Evolutionary conservation across 2,113 vertebrate species (phyloP).

Genomic region (Cryptomyrus ogoouensis): DNA sequence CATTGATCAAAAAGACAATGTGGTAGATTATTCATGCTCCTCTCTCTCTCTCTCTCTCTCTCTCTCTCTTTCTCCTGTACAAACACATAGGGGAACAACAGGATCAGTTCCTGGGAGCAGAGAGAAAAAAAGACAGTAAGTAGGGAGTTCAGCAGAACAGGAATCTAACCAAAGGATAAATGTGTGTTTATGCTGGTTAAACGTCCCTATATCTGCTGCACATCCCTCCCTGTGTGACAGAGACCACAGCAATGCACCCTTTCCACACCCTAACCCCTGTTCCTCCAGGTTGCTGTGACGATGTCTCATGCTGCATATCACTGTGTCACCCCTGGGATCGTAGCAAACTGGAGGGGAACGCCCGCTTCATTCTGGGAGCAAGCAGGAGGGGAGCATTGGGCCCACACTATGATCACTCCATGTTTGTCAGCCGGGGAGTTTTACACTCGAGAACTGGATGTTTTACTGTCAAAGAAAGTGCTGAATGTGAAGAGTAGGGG

Average conservation of each 20-base stretch:
- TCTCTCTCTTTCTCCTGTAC: background rate
- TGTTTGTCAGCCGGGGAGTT: background rate
- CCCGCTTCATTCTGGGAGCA: background rate
- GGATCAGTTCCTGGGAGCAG: background rate
- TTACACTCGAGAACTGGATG: background rate
- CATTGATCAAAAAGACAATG: conserved; percentile 25
- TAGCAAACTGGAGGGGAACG: background rate
- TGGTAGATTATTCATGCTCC: conserved; percentile 15
- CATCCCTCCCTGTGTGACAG: background rate
- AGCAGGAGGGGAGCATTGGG: background rate
- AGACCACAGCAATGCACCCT: background rate
- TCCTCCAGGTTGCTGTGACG: background rate
- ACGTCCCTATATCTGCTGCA: background rate
- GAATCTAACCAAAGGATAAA: background rate
- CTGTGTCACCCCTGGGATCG: background rate
- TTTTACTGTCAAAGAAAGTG: background rate
- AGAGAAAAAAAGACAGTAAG: background rate
- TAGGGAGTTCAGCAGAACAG: background rate
- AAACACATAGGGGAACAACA: background rate
- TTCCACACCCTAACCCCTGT: background rate
- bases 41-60: background rate
- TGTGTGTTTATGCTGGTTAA: background rate
- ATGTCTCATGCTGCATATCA: background rate
- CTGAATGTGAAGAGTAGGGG: background rate
- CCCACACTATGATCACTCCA: background rate